Evolutionary conservation across 2,113 vertebrate species (phyloP), one percentile per base, ranked within the genome.

Genomic region (Isichthys henryi): DNA sequence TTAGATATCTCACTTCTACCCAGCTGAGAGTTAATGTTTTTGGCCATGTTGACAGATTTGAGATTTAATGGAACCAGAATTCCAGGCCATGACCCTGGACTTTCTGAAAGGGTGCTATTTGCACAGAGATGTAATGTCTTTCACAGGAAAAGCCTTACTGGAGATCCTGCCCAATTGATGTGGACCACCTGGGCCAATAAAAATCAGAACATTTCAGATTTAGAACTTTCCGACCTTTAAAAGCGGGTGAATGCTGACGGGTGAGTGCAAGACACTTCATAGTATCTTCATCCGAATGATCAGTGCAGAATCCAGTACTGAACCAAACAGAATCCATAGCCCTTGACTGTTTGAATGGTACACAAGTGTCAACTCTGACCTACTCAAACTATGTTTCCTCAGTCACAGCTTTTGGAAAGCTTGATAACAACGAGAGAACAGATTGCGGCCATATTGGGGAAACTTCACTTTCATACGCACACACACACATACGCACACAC

Each of bases 11-110:
- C 0, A 27, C 80, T 92, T 70, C 45, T 84, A 52, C 66, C 53
- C 43, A 87, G 27, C 45, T 58, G 19, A 92, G 46, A 90, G 49
- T 88, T 88, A 88, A 89, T 91, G 48, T 50, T 86, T 85, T 91
- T 43, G 89, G 87, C 89, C 83, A 39, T 39, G 89, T 49, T 88
- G 86, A 90, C n/a, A 89, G 52, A 89, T 85, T 50, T 91, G 77
- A 74, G 87, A 91, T 90, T 89, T 88, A 80, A 91, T 46, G 21
- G 31, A 82, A 39, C 52, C 89, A 48, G 45, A 88, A 90, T 87
- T 89, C 48, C 89, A 89, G 88, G 31, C 21, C 23, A 17, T 88
- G 87, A 15, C 53, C n/a, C 27, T 43, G 48, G 39, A 66, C 35
- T 74, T 88, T 74, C 19, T 49, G 45, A 88, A 88, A 48, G 58